Evolutionary conservation across 2,113 vertebrate genomes (phyloP).

Genomic region (Tyrannus savana): DNA sequence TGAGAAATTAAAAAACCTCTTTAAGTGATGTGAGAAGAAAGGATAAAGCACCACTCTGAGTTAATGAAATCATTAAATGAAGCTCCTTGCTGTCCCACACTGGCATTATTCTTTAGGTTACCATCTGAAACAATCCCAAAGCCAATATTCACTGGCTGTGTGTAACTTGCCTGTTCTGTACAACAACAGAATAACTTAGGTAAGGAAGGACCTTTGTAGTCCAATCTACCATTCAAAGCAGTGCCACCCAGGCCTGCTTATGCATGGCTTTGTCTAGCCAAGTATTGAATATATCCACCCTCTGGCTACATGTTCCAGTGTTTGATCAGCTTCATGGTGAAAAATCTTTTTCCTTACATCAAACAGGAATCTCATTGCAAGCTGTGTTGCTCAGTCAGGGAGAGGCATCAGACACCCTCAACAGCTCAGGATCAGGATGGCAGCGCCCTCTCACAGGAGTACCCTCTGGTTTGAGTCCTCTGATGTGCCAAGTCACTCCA

Average conservation of each 20-base stretch:
- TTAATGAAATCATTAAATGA: background rate
- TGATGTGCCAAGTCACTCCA: background rate
- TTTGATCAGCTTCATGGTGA: background rate
- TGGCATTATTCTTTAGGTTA: background rate
- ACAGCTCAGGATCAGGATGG: background rate
- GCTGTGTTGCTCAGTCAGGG: background rate
- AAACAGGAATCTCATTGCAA: background rate
- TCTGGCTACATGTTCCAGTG: background rate
- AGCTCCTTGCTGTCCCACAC: background rate
- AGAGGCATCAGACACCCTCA: background rate
- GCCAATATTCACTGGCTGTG: background rate
- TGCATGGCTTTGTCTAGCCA: background rate
- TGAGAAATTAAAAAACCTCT: conserved; percentile 21
- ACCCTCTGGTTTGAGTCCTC: background rate
- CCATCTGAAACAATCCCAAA: background rate
- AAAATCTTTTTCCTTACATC: background rate
- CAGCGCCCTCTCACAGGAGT: background rate
- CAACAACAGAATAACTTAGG: background rate
- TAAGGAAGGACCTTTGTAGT: background rate
- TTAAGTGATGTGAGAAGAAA: background rate
- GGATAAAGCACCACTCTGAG: background rate
- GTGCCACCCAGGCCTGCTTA: background rate
- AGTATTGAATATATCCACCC: background rate
- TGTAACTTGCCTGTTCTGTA: background rate
- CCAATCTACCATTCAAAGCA: background rate